Evolutionary conservation across 2,888 invertebrate species (phyloP).

Genomic region (Andrena bucephala): DNA sequence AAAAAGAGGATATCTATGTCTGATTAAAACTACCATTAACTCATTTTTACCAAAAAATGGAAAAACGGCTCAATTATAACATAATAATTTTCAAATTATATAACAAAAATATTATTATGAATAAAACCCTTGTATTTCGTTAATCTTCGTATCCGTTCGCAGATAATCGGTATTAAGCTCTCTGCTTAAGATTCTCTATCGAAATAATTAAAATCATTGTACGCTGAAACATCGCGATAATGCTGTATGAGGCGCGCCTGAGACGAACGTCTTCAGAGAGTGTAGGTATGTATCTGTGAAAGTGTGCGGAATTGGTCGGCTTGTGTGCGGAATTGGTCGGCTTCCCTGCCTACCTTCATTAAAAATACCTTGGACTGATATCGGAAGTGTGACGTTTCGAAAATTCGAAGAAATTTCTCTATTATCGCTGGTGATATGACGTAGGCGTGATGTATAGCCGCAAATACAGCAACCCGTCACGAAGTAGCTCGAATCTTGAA

Average conservation of each 20-base stretch:
- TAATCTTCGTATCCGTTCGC: background rate
- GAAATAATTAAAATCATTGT: background rate
- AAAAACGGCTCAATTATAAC: too few relatives aligned
- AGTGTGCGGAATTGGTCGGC: constrained; percentile 15
- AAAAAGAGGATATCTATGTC: too few relatives aligned
- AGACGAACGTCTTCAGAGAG: background rate
- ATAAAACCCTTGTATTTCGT: background rate
- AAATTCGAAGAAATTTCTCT: constrained; percentile 51
- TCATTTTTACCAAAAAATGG: too few relatives aligned
- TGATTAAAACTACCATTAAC: too few relatives aligned
- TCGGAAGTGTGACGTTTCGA: constrained; percentile 47
- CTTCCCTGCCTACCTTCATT: constrained; percentile 9
- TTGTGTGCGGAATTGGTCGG: constrained; percentile 19
- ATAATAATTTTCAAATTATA: too few relatives aligned
- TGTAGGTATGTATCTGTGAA: background rate
- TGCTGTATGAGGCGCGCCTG: too few relatives aligned
- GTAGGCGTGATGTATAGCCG: constrained; percentile 29
- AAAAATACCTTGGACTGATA: constrained; percentile 44
- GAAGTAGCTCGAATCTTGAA: constrained; percentile 34
- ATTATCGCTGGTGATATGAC: constrained; percentile 57
- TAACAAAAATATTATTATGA: background rate
- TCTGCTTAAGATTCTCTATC: background rate
- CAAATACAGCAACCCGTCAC: constrained; percentile 36
- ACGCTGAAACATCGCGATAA: background rate
- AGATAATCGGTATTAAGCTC: background rate